Conservation (phyloP, 2,113 vertebrate species). For the Heteronetta atricapilla region DNA sequence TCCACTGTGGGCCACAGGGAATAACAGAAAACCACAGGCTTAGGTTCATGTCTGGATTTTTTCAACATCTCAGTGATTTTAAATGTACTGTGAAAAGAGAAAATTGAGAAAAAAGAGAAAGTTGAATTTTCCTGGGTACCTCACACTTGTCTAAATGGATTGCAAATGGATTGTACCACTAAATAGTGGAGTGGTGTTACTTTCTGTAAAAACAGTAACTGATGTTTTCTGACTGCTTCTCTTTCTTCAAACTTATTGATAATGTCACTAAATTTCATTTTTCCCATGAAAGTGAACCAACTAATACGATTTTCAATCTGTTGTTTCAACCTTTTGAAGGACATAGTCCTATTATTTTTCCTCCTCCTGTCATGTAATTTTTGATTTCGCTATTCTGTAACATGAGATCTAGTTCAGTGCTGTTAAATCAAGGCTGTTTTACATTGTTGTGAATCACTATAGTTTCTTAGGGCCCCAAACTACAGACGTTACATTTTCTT, state of each 20-base stretch:
- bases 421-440: neutral
- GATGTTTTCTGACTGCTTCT: neutral
- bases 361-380: neutral
- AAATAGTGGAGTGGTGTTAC: neutral
- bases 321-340: neutral
- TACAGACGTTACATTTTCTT: neutral
- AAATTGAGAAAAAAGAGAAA: neutral
- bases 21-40: fast-evolving
- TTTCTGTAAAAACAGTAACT: neutral
- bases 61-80: neutral
- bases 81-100: neutral
- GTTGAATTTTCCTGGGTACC: neutral
- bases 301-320: neutral
- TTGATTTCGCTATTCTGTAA: neutral
- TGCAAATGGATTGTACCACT: neutral
- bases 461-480: neutral
- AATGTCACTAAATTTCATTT: neutral
- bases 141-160: neutral
- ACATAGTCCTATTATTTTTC: neutral
- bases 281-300: neutral
- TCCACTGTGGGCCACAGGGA: neutral
- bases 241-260: neutral
- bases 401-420: neutral
- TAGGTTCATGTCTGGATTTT: neutral
- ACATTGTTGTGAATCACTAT: neutral